Percentiles rank a stretch among this genome's conserved stretches.
phyloP scores from a whole-genome alignment of 2,797 vertebrate genomes.

The Pteronotus mesoamericanus region DNA sequence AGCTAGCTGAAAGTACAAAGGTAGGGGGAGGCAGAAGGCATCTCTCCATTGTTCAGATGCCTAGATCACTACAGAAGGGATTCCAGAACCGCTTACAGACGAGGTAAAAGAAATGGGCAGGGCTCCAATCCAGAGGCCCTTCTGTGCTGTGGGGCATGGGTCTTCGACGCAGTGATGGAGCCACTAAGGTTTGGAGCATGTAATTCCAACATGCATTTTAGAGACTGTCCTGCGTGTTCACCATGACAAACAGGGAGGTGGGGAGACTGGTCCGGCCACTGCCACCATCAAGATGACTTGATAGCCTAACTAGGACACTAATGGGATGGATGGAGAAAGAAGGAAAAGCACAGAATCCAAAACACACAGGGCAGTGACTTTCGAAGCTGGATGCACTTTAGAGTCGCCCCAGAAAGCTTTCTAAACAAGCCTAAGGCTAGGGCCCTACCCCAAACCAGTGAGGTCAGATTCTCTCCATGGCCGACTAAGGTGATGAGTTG shows the following conservation, averaged over 20 bases:
- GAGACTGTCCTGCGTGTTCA: not conserved
- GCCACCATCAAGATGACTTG: not conserved
- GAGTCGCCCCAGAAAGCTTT: not conserved
- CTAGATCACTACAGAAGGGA: not conserved
- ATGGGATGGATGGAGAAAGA: too few species aligned
- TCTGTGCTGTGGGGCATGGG: fast-evolving
- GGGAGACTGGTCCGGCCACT: not conserved
- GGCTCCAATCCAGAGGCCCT: not conserved
- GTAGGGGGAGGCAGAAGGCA: too few species aligned
- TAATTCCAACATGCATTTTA: not conserved
- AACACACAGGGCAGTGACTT: not conserved
- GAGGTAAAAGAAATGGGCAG: not conserved
- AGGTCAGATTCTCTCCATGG: not conserved
- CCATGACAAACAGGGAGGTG: not conserved
- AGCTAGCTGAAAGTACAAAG: not conserved
- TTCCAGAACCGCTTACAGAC: not conserved
- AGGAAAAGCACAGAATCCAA: not conserved
- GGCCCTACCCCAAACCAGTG: not conserved
- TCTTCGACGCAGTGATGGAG: not conserved
- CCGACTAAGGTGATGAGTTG: not conserved
- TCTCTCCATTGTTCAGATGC: not conserved
- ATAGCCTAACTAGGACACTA: not conserved
- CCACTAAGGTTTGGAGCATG: too few species aligned
- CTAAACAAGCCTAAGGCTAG: not conserved
- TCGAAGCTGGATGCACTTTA: not conserved